A percentile compares a stretch with the other conserved stretches of the same genome.
Conservation (phyloP, 2,888 invertebrate genomes). For the Cheilosia variabilis region DNA sequence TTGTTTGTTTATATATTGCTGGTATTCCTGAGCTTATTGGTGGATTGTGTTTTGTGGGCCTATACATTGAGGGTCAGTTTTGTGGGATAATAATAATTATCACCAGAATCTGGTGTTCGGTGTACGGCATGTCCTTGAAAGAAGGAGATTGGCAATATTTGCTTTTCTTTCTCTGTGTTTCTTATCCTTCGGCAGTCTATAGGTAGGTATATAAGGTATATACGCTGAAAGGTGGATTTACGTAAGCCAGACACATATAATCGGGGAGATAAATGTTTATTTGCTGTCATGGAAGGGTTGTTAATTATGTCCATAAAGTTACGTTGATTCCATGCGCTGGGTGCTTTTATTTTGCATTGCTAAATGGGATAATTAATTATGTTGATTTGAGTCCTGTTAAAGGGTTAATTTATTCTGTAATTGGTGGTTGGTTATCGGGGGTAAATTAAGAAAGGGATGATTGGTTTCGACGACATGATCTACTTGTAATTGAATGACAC, state of each 20-base stretch:
- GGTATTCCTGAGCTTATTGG: constrained; percentile 48
- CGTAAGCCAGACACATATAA: constrained; percentile 16
- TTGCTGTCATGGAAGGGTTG: constrained; percentile 51
- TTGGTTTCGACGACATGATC: constrained; percentile 54
- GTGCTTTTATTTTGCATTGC: constrained; percentile 27
- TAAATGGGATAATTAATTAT: constrained; percentile 69
- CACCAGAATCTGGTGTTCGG: constrained; percentile 18
- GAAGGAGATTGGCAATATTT: background rate
- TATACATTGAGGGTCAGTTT: constrained; percentile 48
- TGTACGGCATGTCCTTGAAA: background rate
- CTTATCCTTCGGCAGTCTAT: constrained; percentile 13
- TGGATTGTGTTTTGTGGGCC: constrained; percentile 50
- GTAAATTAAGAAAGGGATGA: constrained; percentile 26
- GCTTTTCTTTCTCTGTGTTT: constrained; percentile 1
- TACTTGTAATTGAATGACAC: constrained; percentile 46
- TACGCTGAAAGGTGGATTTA: constrained; percentile 56
- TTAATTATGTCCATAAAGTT: constrained; percentile 50
- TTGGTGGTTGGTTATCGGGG: constrained; percentile 40
- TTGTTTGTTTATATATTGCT: too few species aligned
- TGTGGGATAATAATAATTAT: constrained; percentile 68
- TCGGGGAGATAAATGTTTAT: constrained; percentile 51
- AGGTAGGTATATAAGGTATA: background rate
- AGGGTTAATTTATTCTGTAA: constrained; percentile 62
- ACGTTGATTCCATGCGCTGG: background rate
- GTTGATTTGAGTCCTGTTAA: constrained; percentile 32